Base-by-base conservation (phyloP, 2,113 vertebrate genomes). In the Hystrix brachyura region DNA sequence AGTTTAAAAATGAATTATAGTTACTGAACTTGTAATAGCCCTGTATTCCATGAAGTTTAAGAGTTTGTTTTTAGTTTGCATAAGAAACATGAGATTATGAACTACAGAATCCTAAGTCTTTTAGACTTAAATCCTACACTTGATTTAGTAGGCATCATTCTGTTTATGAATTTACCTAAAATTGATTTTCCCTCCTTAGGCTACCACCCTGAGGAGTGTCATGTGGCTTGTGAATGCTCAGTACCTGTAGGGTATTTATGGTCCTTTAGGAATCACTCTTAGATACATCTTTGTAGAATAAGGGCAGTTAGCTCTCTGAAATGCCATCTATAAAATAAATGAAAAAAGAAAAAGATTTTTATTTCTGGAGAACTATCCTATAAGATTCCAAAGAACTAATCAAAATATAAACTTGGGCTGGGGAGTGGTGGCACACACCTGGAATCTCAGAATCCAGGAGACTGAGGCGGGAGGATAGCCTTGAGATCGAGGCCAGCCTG, bases 1-100 rank as follows among this genome's bases (percentile, higher is more conserved):
- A 80, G 59, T 74, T 90, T 59, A 17, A 91, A 92, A 89, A 90
- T 87, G 23, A 43, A 55, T 59, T 93, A 67, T 92, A 94, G 71
- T 94, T 94, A 81, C 55, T 57, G 18, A 86, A 91, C 95, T 2
- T 21, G 29, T 32, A n/a, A 12, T 96, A 13, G 27, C 62, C 81
- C n/a, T 83, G 48, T 93, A 32, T 83, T 57, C 46, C 29, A 48
- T 85, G 85, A 86, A 89, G 12, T 59, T 85, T 96, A 74, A 85
- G 57, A 86, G 72, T 65, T 91, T 14, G 11, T 91, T 93, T 94
- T 95, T 79, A 87, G 17, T 72, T 85, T 86, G 53, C 2, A 17
- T 57, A 83, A 94, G 32, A 92, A 90, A 86, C 51, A 7, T 94
- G 48, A 90, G 18, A 32, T 48, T 90, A 78, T 82, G 48, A 90